These are phyloP conservation scores for Leptopilina syphax DNA, from an alignment of 2,888 invertebrate genomes.

Conservation along the genomic window DNA sequence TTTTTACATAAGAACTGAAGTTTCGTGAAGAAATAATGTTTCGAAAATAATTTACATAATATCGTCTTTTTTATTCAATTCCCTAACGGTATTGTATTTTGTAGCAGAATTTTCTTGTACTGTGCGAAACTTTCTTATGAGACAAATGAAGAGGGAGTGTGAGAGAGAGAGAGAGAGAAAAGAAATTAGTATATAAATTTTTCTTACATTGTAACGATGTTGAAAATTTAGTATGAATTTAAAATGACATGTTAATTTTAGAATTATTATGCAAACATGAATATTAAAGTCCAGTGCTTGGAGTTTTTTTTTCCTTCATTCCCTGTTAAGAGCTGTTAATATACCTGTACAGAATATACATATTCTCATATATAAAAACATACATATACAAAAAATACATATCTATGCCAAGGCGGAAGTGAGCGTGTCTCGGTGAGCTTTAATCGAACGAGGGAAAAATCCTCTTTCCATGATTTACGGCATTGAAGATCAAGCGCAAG, in stretches of 20 bases:
- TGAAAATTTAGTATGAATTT: slow-evolving; percentile 7
- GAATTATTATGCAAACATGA: slow-evolving; percentile 1
- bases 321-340: slow-evolving; percentile 22
- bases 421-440: slow-evolving; percentile 41
- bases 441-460: slow-evolving; percentile 50
- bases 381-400: not conserved
- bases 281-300: not conserved
- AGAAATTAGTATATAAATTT: too few species aligned
- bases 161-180: too few species aligned
- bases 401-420: slow-evolving; percentile 27
- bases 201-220: too few species aligned
- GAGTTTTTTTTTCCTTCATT: not conserved
- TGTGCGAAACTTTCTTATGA: too few species aligned
- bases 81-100: too few species aligned
- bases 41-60: too few species aligned
- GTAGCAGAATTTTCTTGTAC: too few species aligned
- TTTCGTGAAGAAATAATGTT: too few species aligned
- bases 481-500: slow-evolving; percentile 48
- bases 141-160: too few species aligned
- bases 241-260: slow-evolving; percentile 11
- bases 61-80: too few species aligned
- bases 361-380: not conserved
- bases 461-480: slow-evolving; percentile 50
- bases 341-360: not conserved
- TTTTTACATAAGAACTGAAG: too few species aligned